Conservation (phyloP, 2,797 vertebrate genomes). For the Coilia nasus region DNA sequence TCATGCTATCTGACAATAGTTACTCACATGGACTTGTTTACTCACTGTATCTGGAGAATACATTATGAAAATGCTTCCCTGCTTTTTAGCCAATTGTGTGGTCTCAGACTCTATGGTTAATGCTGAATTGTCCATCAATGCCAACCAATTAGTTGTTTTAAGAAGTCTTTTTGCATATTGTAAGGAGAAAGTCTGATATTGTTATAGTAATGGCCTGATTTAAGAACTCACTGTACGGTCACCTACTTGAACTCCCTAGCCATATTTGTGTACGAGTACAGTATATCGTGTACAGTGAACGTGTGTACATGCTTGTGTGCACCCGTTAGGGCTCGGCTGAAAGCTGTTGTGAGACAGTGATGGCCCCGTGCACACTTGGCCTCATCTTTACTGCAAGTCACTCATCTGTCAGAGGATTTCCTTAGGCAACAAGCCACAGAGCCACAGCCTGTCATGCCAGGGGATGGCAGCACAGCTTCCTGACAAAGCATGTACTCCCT, state of each 20-base stretch:
- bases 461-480: slow-evolving; percentile 56
- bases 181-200: neutral
- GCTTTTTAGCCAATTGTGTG: neutral
- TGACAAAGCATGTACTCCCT: slow-evolving; percentile 38
- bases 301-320: slow-evolving; percentile 32
- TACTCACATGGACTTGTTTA: neutral
- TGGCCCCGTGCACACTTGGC: slow-evolving; percentile 35
- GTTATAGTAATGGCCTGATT: neutral
- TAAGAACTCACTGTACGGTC: neutral
- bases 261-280: neutral
- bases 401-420: slow-evolving; percentile 80
- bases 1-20: neutral
- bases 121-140: neutral
- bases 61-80: neutral
- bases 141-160: too few relatives aligned
- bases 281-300: neutral
- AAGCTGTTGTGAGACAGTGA: slow-evolving; percentile 44
- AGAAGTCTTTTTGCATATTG: neutral
- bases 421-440: slow-evolving; percentile 66
- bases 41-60: neutral
- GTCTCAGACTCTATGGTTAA: neutral
- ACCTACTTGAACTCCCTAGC: neutral
- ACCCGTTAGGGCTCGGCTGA: slow-evolving; percentile 28
- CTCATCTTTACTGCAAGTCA: slow-evolving; percentile 65
- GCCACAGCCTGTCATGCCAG: slow-evolving; percentile 65